A percentile compares a stretch with the other conserved stretches of the same genome.
phyloP scores from a whole-genome alignment of 2,113 vertebrate species.

The Rhynchomys soricoides region DNA sequence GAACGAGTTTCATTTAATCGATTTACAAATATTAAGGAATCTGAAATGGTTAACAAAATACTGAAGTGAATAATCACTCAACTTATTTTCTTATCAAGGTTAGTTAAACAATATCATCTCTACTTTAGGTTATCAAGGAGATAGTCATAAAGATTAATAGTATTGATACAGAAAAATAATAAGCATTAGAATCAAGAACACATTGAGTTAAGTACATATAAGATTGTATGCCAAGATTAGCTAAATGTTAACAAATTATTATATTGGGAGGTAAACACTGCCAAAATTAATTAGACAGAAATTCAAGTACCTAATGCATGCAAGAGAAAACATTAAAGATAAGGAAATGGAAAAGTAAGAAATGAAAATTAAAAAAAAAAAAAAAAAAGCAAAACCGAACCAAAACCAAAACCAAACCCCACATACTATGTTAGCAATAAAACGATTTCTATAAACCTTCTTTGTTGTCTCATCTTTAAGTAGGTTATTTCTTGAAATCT shows the following conservation, averaged over 20 bases:
- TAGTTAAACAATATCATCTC: not conserved
- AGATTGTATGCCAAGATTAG: not conserved
- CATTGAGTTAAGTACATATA: not conserved
- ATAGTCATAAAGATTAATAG: not conserved
- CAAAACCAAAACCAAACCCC: not conserved
- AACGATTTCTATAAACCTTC: not conserved
- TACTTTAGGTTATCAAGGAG: not conserved
- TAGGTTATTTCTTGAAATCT: not conserved
- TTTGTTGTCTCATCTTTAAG: not conserved
- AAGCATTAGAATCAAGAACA: not conserved
- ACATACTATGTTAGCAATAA: not conserved
- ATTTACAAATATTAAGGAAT: not conserved
- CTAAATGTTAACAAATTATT: not conserved
- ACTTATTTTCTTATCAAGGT: constrained; percentile 7
- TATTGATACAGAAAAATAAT: not conserved
- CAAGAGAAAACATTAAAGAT: not conserved
- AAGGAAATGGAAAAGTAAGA: not conserved
- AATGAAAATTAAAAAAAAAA: not conserved
- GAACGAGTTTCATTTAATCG: not conserved
- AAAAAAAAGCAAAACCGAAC: too few species aligned
- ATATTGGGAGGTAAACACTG: constrained; percentile 5
- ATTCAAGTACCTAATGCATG: not conserved
- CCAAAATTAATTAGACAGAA: not conserved
- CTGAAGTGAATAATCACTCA: constrained; percentile 23
- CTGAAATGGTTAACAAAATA: not conserved